Conservation (phyloP, 2,888 invertebrate species). For the Sesamia inferens region DNA sequence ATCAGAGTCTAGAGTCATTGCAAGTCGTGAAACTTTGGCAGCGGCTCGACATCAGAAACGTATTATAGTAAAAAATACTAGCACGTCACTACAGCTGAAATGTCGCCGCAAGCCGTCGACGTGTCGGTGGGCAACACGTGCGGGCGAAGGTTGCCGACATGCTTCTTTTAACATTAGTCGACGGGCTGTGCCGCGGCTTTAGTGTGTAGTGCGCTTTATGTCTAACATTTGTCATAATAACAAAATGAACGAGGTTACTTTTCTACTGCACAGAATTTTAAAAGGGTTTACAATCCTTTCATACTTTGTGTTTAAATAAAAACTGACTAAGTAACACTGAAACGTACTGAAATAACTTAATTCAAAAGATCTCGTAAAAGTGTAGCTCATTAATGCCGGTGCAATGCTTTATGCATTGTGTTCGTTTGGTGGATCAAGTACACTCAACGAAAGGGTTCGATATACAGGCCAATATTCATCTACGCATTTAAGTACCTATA, state of each 20-base stretch:
- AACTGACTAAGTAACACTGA: constrained; percentile 35
- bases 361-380: constrained; percentile 51
- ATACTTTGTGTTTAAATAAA: constrained; percentile 45
- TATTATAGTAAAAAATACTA: too few species aligned
- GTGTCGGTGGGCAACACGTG: too few species aligned
- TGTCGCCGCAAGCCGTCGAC: too few species aligned
- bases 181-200: too few species aligned
- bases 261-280: constrained; percentile 18
- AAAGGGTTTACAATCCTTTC: constrained; percentile 30
- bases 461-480: background rate
- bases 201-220: too few species aligned
- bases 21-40: too few species aligned
- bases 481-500: too few species aligned
- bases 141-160: too few species aligned
- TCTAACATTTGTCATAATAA: constrained; percentile 1
- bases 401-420: constrained; percentile 38
- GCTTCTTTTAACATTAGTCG: too few species aligned
- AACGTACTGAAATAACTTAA: constrained; percentile 54
- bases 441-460: constrained; percentile 13
- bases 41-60: too few species aligned
- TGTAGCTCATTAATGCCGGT: constrained; percentile 61
- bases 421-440: constrained; percentile 61
- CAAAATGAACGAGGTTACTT: background rate
- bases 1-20: too few species aligned
- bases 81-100: too few species aligned